Evolutionary conservation across 2,888 invertebrate genomes (phyloP).

Genomic region (Parascotia fuliginaria): DNA sequence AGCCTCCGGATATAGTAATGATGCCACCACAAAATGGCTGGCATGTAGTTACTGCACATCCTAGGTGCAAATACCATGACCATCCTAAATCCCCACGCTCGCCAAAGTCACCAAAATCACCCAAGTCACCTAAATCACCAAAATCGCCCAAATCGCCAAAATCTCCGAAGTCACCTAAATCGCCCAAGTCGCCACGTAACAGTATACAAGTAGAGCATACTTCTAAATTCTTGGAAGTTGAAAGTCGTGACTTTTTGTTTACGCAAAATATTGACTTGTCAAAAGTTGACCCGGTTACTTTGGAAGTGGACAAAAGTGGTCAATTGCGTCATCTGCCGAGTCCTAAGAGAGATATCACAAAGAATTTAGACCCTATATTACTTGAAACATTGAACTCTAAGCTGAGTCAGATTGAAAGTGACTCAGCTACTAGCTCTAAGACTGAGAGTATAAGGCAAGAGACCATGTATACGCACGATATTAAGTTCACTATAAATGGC

Average conservation of each 20-base stretch:
- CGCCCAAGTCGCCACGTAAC: slow-evolving; percentile 83
- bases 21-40: slow-evolving; percentile 78
- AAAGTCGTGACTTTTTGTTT: slow-evolving; percentile 88
- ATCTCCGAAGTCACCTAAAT: slow-evolving; percentile 84
- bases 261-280: slow-evolving; percentile 91
- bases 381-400: slow-evolving; percentile 90
- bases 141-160: slow-evolving; percentile 88
- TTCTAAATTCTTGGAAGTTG: slow-evolving; percentile 80
- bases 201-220: slow-evolving; percentile 68
- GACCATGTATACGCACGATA: slow-evolving; percentile 83
- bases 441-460: slow-evolving; percentile 88
- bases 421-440: slow-evolving; percentile 90
- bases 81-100: slow-evolving; percentile 82
- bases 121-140: slow-evolving; percentile 88
- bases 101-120: slow-evolving; percentile 81
- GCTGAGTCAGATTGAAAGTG: slow-evolving; percentile 91
- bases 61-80: slow-evolving; percentile 81
- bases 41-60: slow-evolving; percentile 76
- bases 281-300: slow-evolving; percentile 89
- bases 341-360: slow-evolving; percentile 90
- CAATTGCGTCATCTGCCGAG: slow-evolving; percentile 88
- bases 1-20: slow-evolving; percentile 78
- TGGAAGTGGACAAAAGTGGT: slow-evolving; percentile 89
- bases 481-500: slow-evolving; percentile 81
- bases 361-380: slow-evolving; percentile 88